Evolutionary conservation across 1,140 invertebrate genomes (phyloP), one percentile per base, ranked within the genome.

Genomic region (Diachasmimorpha longicaudata): DNA sequence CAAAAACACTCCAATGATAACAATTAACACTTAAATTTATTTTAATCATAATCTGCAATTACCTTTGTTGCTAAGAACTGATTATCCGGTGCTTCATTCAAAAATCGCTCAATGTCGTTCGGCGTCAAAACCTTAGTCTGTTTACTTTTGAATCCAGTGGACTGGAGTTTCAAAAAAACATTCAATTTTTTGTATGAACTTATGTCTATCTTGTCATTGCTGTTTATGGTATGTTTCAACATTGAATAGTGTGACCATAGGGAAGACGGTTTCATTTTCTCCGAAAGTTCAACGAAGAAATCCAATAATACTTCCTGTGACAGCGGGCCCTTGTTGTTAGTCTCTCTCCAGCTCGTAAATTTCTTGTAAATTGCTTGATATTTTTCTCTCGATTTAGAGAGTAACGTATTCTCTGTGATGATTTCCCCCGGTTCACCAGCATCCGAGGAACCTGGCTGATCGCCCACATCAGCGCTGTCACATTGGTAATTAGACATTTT

Each of bases 61-160:
- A 79, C 77, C 75, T 79, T 79, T 70, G 48, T 44, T 44, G 67
- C 70, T 21, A 77, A 37, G 72, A 70, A 79, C 37, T 55, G 31
- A 16, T 55, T 23, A 58, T 76, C 77, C 8, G 77, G 75, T 19
- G 77, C 77, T 69, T 76, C 71, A 16, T 70, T 72, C 13, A 79
- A 70, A 48, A 79, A 79, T 39, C 67, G 58, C 16, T 76, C 46
- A 42, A 79, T 71, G 14, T 79, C 52, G 9, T 37, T 37, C 11
- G 63, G 16, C 9, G 71, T 46, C n/a, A 79, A 74, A 36, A 70
- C 69, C 19, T 74, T 75, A 2, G 74, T 21, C 76, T 79, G 79
- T 42, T 78, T 77, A n/a, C 37, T 14, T 69, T 70, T 52, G 31
- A 55, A 78, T 21, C 77, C 78, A 36, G 42, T 72, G 2, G 74